phyloP scores from a whole-genome alignment of 2,797 vertebrate species.

The Channa striata region DNA sequence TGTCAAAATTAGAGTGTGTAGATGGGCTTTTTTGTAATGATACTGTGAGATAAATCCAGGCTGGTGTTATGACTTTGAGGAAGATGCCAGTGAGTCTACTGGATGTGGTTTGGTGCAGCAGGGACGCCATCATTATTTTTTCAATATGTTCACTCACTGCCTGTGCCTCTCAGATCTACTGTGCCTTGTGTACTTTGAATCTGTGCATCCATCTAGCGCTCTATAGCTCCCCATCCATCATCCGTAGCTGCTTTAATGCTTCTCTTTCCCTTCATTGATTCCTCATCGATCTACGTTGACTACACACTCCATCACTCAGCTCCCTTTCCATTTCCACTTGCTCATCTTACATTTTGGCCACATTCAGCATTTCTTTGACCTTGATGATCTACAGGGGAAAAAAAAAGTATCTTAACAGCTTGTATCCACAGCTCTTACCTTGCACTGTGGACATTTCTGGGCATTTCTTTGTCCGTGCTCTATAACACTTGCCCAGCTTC shows the following conservation, averaged over 20 bases:
- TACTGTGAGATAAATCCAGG: conserved; percentile 23
- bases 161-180: conserved; percentile 18
- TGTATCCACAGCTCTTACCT: conserved; percentile 79
- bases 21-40: conserved; percentile 36
- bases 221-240: conserved; percentile 54
- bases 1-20: conserved; percentile 55
- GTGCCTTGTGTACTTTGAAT: conserved; percentile 22
- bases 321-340: conserved; percentile 23
- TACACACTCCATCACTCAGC: conserved; percentile 47
- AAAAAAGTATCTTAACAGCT: not conserved
- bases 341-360: not conserved
- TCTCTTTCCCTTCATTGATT: conserved; percentile 60
- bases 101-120: conserved; percentile 32
- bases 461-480: conserved; percentile 98
- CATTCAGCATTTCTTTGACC: not conserved
- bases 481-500: conserved; percentile 95
- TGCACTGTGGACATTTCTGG: conserved; percentile 98
- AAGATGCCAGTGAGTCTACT: conserved; percentile 35
- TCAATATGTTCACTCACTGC: conserved; percentile 14
- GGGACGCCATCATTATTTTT: conserved; percentile 25
- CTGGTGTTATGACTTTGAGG: conserved; percentile 23
- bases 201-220: conserved; percentile 18
- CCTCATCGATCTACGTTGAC: conserved; percentile 41
- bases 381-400: not conserved
- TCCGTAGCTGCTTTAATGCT: conserved; percentile 26